Evolutionary conservation across 2,797 vertebrate species (phyloP).

Genomic region (Acipenser transmontanus): DNA sequence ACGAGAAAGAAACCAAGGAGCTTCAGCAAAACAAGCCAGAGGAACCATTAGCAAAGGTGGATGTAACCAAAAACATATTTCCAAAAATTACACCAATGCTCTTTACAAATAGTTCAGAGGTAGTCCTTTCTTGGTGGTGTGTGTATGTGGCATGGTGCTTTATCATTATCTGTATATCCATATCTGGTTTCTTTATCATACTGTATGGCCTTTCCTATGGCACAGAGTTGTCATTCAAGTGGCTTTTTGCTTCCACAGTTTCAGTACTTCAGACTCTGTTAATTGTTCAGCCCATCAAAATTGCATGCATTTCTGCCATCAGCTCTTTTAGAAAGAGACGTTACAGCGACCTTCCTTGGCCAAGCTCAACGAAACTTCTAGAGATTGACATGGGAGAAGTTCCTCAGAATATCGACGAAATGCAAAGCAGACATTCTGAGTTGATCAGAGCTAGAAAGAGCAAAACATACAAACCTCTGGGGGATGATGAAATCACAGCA

Average conservation of each 20-base stretch:
- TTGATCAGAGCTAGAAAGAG: constrained; percentile 7
- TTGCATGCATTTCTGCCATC: constrained; percentile 20
- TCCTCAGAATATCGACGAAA: not conserved
- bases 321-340: constrained; percentile 24
- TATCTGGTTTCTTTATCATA: constrained; percentile 46
- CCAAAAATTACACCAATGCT: not conserved
- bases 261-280: constrained; percentile 40
- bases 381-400: constrained; percentile 24
- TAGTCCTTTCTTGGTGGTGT: constrained; percentile 16
- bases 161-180: constrained; percentile 19
- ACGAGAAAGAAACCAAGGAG: rapidly evolving
- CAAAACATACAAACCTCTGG: constrained; percentile 40
- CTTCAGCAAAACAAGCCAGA: not conserved
- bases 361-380: constrained; percentile 9
- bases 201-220: constrained; percentile 51
- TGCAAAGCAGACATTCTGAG: constrained; percentile 3
- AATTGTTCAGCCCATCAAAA: constrained; percentile 38
- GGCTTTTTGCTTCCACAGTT: constrained; percentile 43
- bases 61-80: not conserved
- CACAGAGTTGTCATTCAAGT: constrained; percentile 41
- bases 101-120: rapidly evolving
- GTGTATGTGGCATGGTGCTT: constrained; percentile 32
- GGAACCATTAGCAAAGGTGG: not conserved
- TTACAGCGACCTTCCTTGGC: constrained; percentile 36
- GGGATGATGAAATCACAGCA: constrained; percentile 29